phyloP scores from a whole-genome alignment of 2,797 vertebrate species.

The Limosa lapponica region DNA sequence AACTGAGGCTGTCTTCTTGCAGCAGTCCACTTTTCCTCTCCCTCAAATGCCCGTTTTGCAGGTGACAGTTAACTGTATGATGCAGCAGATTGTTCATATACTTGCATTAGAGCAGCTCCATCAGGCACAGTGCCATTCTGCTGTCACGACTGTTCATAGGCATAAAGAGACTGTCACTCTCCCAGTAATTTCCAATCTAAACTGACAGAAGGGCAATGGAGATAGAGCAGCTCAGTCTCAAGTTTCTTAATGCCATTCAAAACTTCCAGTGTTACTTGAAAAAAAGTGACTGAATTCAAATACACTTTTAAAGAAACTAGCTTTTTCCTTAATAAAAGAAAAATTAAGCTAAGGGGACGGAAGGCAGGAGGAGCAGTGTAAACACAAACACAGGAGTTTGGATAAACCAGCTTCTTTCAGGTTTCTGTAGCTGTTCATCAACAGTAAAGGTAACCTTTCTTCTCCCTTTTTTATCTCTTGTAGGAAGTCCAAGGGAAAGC shows the following conservation, averaged over 20 bases:
- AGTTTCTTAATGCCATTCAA: not conserved
- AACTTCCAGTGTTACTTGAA: not conserved
- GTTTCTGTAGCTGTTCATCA: not conserved
- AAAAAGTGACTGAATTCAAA: not conserved
- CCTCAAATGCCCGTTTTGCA: not conserved
- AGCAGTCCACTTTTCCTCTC: not conserved
- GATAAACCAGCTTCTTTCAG: not conserved
- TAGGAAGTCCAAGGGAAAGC: constrained; percentile 99
- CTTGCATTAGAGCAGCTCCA: not conserved
- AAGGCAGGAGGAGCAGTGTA: not conserved
- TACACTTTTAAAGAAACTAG: not conserved
- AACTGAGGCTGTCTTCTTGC: not conserved
- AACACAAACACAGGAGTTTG: not conserved
- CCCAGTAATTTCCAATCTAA: not conserved
- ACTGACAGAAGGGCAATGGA: not conserved
- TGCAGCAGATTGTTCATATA: not conserved
- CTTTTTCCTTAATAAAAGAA: not conserved
- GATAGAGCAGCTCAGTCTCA: not conserved
- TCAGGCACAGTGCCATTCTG: not conserved
- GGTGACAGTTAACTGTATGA: not conserved
- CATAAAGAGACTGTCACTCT: not conserved
- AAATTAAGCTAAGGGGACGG: not conserved
- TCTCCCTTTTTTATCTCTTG: not conserved
- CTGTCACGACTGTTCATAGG: not conserved
- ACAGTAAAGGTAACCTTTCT: not conserved